Conservation (phyloP, 1,140 invertebrate species). For the Ostrea edulis region DNA sequence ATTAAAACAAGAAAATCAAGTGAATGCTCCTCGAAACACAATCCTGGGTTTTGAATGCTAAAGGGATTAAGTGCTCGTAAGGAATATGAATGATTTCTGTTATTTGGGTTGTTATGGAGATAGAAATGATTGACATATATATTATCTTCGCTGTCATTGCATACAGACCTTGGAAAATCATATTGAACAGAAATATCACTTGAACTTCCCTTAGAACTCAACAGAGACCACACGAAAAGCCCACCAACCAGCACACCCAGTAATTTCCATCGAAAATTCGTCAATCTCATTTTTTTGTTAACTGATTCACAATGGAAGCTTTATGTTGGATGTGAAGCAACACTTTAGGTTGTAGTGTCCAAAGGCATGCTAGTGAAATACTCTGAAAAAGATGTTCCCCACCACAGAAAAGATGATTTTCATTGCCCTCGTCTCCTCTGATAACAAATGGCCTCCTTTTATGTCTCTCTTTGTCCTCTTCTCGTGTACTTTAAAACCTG, state of each 20-base stretch:
- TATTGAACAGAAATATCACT: neutral
- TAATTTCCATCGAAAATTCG: conserved; percentile 31
- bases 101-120: conserved; percentile 9
- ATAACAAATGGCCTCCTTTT: neutral
- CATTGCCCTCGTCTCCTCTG: neutral
- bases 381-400: too few relatives aligned
- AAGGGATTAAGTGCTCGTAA: conserved; percentile 24
- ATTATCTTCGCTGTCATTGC: conserved; percentile 5
- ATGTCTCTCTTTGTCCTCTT: neutral
- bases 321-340: neutral
- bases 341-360: neutral
- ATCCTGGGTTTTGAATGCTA: conserved; percentile 2
- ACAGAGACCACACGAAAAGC: neutral
- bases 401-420: neutral
- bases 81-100: conserved; percentile 15
- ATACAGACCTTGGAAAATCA: conserved; percentile 12
- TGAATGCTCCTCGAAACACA: conserved; percentile 29
- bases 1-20: conserved; percentile 30
- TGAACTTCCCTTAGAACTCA: neutral
- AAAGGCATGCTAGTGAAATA: too few relatives aligned
- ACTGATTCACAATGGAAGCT: neutral
- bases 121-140: conserved; percentile 38
- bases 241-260: neutral
- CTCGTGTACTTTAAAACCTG: neutral
- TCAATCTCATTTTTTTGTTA: neutral